phyloP scores from a whole-genome alignment of 2,113 vertebrate species.

The Carassius carassius region DNA sequence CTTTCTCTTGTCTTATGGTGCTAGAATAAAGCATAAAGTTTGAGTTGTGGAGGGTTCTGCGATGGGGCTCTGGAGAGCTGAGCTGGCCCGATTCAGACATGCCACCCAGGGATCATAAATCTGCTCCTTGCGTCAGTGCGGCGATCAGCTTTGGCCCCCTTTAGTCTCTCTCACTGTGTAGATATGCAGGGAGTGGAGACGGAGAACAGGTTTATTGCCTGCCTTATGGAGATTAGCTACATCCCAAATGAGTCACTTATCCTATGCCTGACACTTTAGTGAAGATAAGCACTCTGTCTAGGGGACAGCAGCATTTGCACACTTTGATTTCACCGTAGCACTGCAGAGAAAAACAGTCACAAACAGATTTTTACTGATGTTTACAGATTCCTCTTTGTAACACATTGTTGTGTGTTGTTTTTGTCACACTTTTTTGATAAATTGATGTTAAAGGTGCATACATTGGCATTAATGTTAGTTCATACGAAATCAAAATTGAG shows the following conservation, averaged over 20 bases:
- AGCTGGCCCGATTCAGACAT: constrained; percentile 35
- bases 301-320: constrained; percentile 18
- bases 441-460: background rate
- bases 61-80: constrained; percentile 41
- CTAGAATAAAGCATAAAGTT: constrained; percentile 38
- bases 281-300: constrained; percentile 39
- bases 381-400: background rate
- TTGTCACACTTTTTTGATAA: background rate
- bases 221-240: constrained; percentile 32
- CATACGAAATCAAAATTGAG: background rate
- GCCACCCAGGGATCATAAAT: constrained; percentile 52
- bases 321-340: constrained; percentile 13
- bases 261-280: constrained; percentile 18
- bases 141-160: constrained; percentile 25
- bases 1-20: background rate
- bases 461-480: background rate
- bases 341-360: background rate
- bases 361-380: background rate
- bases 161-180: constrained; percentile 43
- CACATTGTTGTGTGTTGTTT: background rate
- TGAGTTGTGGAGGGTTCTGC: constrained; percentile 21
- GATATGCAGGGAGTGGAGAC: constrained; percentile 37
- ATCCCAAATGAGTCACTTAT: constrained; percentile 43
- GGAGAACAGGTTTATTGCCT: constrained; percentile 48
- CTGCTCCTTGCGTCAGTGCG: constrained; percentile 34